Percentiles rank a stretch among this genome's conserved stretches.
Evolutionary conservation across 2,113 vertebrate genomes (phyloP).

Genomic region (Vimba vimba): DNA sequence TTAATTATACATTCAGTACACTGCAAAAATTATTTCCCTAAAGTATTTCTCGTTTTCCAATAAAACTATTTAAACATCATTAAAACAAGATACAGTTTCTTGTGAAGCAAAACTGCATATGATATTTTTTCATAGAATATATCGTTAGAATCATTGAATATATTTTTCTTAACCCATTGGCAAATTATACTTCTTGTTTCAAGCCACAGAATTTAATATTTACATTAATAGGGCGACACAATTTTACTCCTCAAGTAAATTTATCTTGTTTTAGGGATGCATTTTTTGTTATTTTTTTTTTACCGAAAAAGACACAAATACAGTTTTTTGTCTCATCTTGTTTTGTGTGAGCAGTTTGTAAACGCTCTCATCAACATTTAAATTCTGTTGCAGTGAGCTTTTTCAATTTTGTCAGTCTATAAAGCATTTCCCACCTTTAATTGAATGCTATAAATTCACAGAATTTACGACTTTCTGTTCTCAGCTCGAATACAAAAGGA

Average conservation of each 20-base stretch:
- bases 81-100: background rate
- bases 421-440: constrained; percentile 44
- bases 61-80: background rate
- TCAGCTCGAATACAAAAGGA: constrained; percentile 33
- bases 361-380: constrained; percentile 5
- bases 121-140: background rate
- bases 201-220: background rate
- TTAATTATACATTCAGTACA: background rate
- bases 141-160: too few species aligned
- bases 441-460: constrained; percentile 32
- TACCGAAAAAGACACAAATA: background rate
- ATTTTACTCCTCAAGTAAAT: background rate
- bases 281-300: background rate
- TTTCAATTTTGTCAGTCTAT: constrained; percentile 38
- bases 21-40: background rate
- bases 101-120: background rate
- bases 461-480: constrained; percentile 44
- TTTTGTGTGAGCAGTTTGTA: background rate
- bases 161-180: too few species aligned
- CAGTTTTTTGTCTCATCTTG: background rate
- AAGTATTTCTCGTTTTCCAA: background rate
- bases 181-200: background rate
- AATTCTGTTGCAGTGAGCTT: constrained; percentile 24
- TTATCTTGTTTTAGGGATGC: background rate
- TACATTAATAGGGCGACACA: background rate